Evolutionary conservation across 2,113 vertebrate species (phyloP), one percentile per base, ranked within the genome.

Genomic region (Hemiprocne comata): DNA sequence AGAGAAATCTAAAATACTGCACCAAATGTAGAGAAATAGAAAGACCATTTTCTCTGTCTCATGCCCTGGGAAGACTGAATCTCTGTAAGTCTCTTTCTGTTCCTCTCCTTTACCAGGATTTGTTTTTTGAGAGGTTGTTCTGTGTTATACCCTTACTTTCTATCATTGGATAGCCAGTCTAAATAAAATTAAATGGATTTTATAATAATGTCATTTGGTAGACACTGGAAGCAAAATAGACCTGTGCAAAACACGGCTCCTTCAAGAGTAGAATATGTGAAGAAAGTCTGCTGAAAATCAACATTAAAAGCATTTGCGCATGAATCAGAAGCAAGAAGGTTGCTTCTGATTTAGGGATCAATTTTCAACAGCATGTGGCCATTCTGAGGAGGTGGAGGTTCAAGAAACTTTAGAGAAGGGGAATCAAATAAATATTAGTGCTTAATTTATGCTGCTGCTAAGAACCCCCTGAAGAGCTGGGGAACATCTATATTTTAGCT

Each of bases 151-250:
- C 6, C 17, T 75, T 72, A 40, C 13, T 84, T 76, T 76, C 38
- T 48, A 79, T 58, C 0, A 0, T 66, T 66, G 74, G 36, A 23
- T 51, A 79, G 23, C 61, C 40, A 69, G 21, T 62, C 51, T 90
- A 64, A 91, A 83, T 34, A 5, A 78, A 93, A 94, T 33, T 34
- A 78, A 70, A 57, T 18, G 13, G 4, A 12, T 87, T 92, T 87
- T 85, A 38, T 65, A 93, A 85, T 19, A 69, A 24, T 58, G 60
- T 82, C 3, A 31, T 69, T 75, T 91, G 36, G 21, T 66, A 80
- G 42, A 92, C 90, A 23, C 36, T 79, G 67, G 60, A 88, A 94
- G 82, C 21, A 73, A 93, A 93, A 70, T 19, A 88, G 67, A 91
- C 77, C 64, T 83, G n/a, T 82, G 50, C 38, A 85, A 92, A 90